Evolutionary conservation across 2,888 invertebrate species (phyloP).

Genomic region (Zygogramma bicolorata): DNA sequence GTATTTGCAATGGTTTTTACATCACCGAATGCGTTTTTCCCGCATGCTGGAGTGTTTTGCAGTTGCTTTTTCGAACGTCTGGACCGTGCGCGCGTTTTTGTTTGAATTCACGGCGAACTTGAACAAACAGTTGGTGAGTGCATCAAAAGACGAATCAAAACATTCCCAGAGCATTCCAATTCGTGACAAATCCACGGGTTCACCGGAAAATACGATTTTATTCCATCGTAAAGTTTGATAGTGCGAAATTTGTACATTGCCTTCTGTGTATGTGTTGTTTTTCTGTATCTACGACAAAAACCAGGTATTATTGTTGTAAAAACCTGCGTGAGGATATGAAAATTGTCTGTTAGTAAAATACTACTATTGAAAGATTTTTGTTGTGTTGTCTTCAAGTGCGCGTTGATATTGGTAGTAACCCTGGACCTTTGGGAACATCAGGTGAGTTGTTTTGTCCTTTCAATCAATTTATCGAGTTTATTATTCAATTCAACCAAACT

Average conservation of each 20-base stretch:
- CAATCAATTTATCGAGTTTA: too few species aligned
- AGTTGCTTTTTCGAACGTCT: constrained; percentile 30
- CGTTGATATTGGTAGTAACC: background rate
- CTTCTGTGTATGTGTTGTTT: constrained; percentile 6
- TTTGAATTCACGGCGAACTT: constrained; percentile 30
- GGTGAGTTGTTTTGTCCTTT: background rate
- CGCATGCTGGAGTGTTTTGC: constrained; percentile 34
- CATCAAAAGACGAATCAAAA: constrained; percentile 23
- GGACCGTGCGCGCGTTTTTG: constrained; percentile 35
- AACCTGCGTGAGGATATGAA: constrained; percentile 6
- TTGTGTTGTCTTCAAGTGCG: background rate
- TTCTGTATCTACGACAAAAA: constrained; percentile 12
- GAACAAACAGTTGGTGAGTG: constrained; percentile 13
- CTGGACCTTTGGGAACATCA: background rate
- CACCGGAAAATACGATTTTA: background rate
- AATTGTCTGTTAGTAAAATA: constrained; percentile 4
- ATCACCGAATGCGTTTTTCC: constrained; percentile 33
- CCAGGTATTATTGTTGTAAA: background rate
- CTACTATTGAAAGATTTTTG: background rate
- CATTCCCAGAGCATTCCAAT: constrained; percentile 19
- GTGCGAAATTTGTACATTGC: background rate
- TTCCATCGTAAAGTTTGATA: background rate
- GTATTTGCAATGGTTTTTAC: constrained; percentile 46
- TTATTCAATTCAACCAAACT: too few species aligned
- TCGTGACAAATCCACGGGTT: background rate